Evolutionary conservation across 2,888 invertebrate genomes (phyloP).

Genomic region (Leptinotarsa juncta): DNA sequence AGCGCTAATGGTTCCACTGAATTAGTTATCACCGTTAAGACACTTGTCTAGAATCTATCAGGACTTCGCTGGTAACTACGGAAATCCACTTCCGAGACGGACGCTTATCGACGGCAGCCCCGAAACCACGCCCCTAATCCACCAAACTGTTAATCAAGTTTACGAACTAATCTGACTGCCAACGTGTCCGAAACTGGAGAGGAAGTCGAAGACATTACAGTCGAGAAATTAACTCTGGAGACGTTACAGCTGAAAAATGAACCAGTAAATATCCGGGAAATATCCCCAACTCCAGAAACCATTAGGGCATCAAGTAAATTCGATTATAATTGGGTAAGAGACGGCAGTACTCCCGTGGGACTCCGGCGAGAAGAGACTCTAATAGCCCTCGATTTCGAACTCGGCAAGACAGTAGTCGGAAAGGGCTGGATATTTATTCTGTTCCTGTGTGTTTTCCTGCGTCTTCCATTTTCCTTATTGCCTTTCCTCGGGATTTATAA

Average conservation of each 20-base stretch:
- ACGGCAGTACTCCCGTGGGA: background rate
- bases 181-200: background rate
- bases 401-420: conserved; percentile 1
- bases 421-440: conserved; percentile 17
- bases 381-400: conserved; percentile 11
- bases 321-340: conserved; percentile 16
- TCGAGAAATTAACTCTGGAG: background rate
- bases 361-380: conserved; percentile 4
- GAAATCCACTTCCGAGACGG: background rate
- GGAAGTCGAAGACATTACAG: background rate
- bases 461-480: conserved; percentile 17
- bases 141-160: background rate
- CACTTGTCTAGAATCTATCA: background rate
- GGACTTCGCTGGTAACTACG: background rate
- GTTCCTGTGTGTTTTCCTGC: conserved; percentile 15
- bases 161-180: background rate
- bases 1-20: conserved; percentile 1
- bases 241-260: conserved; percentile 15
- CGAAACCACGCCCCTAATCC: background rate
- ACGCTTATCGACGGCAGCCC: background rate
- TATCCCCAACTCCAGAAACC: conserved; percentile 10
- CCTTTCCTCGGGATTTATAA: conserved; percentile 10
- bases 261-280: conserved; percentile 16
- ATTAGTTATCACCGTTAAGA: background rate
- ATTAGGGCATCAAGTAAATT: conserved; percentile 15